Evolutionary conservation across 2,888 invertebrate genomes (phyloP).

Genomic region (Podotricha telesiphe): DNA sequence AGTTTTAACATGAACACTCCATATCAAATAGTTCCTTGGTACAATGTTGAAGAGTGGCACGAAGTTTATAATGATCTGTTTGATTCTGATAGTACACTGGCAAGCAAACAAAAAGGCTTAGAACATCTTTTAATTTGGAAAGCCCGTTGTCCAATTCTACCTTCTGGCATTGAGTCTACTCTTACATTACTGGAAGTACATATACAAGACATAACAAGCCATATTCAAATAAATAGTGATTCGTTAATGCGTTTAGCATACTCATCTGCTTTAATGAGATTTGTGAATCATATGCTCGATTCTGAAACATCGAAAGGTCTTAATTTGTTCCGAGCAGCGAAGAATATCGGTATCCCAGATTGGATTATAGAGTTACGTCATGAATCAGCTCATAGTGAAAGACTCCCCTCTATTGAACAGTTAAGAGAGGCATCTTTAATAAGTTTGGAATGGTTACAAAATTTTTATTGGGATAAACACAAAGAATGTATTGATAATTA

Average conservation of each 20-base stretch:
- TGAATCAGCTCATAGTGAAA: constrained; percentile 88
- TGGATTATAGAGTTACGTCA: constrained; percentile 92
- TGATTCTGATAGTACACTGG: constrained; percentile 54
- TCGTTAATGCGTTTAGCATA: constrained; percentile 84
- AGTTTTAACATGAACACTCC: constrained; percentile 56
- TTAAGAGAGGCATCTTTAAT: constrained; percentile 85
- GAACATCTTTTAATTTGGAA: constrained; percentile 83
- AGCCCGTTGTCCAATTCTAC: constrained; percentile 79
- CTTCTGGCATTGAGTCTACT: constrained; percentile 85
- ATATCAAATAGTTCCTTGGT: constrained; percentile 75
- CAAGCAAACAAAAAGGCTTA: constrained; percentile 69
- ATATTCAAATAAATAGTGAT: constrained; percentile 55
- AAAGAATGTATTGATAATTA: constrained; percentile 76
- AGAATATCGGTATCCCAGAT: constrained; percentile 87
- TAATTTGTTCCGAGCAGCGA: constrained; percentile 84
- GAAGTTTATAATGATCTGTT: constrained; percentile 75
- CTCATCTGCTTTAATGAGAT: constrained; percentile 86
- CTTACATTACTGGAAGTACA: constrained; percentile 81
- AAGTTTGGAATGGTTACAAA: constrained; percentile 87
- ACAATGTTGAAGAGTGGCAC: constrained; percentile 79
- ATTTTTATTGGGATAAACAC: constrained; percentile 86
- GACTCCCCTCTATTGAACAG: constrained; percentile 85
- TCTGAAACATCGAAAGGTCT: constrained; percentile 78
- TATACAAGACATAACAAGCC: constrained; percentile 60
- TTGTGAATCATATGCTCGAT: constrained; percentile 86